Conservation (phyloP, 2,888 invertebrate genomes). For the Drosophila lutescens region DNA sequence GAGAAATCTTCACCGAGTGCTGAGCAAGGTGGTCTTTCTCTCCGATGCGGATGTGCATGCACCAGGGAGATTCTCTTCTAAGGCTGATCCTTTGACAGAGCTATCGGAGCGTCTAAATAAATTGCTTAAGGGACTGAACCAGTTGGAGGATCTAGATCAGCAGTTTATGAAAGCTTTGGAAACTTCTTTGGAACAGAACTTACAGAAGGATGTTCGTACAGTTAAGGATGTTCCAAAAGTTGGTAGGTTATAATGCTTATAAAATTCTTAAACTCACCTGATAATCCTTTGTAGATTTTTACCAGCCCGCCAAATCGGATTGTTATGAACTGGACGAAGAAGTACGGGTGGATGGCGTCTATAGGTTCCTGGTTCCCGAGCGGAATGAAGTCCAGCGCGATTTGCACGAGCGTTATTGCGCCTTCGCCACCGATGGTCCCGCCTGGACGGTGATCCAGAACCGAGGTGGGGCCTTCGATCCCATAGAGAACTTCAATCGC, state of each 20-base stretch:
- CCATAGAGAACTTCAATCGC: slow-evolving; percentile 85
- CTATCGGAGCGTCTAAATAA: not conserved
- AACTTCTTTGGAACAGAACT: not conserved
- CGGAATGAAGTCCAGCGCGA: slow-evolving; percentile 81
- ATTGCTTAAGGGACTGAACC: slow-evolving; percentile 4
- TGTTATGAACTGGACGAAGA: slow-evolving; percentile 83
- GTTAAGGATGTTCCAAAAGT: slow-evolving; percentile 20
- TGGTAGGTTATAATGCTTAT: slow-evolving; percentile 33
- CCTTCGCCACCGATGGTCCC: slow-evolving; percentile 84
- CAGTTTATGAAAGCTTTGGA: not conserved
- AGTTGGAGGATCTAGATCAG: not conserved
- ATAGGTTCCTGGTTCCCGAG: slow-evolving; percentile 78
- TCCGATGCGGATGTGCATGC: slow-evolving; percentile 65
- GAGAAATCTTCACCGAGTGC: slow-evolving; percentile 83
- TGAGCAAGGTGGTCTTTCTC: slow-evolving; percentile 82
- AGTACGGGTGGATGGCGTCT: slow-evolving; percentile 83
- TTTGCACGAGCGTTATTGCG: slow-evolving; percentile 85
- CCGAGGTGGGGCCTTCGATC: slow-evolving; percentile 79
- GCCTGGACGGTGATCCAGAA: slow-evolving; percentile 86
- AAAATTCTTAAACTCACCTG: slow-evolving; percentile 8
- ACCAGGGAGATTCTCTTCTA: not conserved
- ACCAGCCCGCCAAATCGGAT: slow-evolving; percentile 78
- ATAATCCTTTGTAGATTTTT: slow-evolving; percentile 60
- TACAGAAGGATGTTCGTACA: too few relatives aligned
- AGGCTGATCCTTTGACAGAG: slow-evolving; percentile 4